Evolutionary conservation across 2,113 vertebrate genomes (phyloP).

Genomic region (Tyrannus savana): DNA sequence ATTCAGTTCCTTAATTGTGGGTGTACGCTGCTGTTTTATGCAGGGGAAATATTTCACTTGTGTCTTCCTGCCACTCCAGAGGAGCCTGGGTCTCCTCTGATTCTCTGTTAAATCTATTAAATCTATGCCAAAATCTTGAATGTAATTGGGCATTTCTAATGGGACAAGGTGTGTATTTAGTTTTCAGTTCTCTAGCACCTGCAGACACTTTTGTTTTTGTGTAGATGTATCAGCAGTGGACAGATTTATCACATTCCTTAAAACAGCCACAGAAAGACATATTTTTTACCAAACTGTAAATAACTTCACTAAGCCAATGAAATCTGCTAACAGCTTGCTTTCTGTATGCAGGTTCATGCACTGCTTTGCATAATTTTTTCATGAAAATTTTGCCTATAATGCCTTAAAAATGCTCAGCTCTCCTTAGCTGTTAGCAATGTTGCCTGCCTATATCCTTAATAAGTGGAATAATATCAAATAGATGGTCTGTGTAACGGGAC

Average conservation of each 20-base stretch:
- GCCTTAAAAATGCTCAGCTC: neutral
- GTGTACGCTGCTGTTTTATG: neutral
- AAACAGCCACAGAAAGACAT: neutral
- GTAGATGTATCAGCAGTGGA: neutral
- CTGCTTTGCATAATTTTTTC: neutral
- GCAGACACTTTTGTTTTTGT: neutral
- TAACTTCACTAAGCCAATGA: neutral
- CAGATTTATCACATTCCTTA: neutral
- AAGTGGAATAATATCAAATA: neutral
- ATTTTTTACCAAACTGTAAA: neutral
- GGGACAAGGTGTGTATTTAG: neutral
- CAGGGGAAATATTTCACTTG: neutral
- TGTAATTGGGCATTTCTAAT: neutral
- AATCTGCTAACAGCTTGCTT: neutral
- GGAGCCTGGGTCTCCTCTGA: fast-evolving
- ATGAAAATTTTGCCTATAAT: neutral
- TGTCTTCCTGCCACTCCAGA: neutral
- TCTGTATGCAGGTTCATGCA: fast-evolving
- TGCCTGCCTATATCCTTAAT: neutral
- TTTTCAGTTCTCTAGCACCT: neutral
- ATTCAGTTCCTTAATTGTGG: neutral
- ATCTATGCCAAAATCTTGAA: neutral
- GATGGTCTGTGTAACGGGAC: neutral
- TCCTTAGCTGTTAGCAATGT: neutral
- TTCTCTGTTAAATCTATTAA: neutral